Base-by-base conservation (phyloP, 2,797 vertebrate species). In the Triplophysa bombifrons region DNA sequence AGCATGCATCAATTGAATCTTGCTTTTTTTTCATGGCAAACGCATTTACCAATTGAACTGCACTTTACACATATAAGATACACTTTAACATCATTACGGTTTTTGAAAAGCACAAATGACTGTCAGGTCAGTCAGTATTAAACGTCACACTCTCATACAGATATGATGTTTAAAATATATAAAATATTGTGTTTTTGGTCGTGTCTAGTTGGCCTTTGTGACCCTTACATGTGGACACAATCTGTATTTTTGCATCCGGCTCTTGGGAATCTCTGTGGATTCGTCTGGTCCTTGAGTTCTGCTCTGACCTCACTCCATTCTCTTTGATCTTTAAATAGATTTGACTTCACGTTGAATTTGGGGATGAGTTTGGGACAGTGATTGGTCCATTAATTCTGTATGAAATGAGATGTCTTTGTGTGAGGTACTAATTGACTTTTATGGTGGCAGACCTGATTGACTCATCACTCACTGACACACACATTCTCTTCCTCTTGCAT, bases 321-420 rank as follows among this genome's bases (percentile, higher is more conserved):
- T 48, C 46, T 13, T 1, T 22, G 20, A 67, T 76, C 74, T 56
- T 55, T 76, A n/a, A 67, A 67, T 67, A 67, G 50, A 76, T 44
- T n/a, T 55, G 20, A 2, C 60, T 74, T 76, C 50, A 55, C 55
- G n/a, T 25, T 25, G 10, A 58, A 58, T 58, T n/a, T 70, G 44
- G 19, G 46, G 0, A 14, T 63, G 55, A 30, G 58, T 61, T 80
- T 19, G 13, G 44, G 60, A 61, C 64, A 55, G 65, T 3, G 10
- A 61, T 55, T 19, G 38, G 55, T 69, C n/a, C 46, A 61, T 81
- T 55, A 75, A 63, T 68, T 75, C 61, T 56, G 34, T 67, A 58
- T 66, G 50, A 76, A 67, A 76, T 76, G 34, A 76, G 74, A 76
- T 68, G 74, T 76, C 74, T 30, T 51, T 13, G 64, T 58, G 64